phyloP scores from a whole-genome alignment of 2,888 invertebrate genomes.

The Diarsia brunnea region DNA sequence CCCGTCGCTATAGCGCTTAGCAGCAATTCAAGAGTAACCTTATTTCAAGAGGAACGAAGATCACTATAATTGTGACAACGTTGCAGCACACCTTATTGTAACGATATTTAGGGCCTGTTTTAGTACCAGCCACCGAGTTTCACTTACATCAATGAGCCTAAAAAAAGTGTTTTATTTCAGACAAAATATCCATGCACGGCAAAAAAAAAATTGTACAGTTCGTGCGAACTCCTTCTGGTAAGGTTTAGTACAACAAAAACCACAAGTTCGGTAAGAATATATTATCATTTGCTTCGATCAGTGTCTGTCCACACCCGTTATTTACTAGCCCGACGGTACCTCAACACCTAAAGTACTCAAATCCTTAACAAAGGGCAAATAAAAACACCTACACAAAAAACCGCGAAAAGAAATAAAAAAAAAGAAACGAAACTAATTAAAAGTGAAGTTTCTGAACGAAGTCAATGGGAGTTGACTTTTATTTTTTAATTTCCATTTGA shows the following conservation, averaged over 20 bases:
- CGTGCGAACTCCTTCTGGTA: not conserved
- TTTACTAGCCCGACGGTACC: not conserved
- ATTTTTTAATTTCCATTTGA: conserved; percentile 52
- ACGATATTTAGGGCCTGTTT: not conserved
- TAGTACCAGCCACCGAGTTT: too few relatives aligned
- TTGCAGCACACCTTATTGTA: not conserved
- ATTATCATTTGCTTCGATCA: not conserved
- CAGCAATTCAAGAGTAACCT: not conserved
- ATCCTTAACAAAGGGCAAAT: not conserved
- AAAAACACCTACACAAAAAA: conserved; percentile 29
- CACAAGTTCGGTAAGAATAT: not conserved
- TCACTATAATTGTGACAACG: not conserved
- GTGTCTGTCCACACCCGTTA: not conserved
- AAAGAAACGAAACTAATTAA: conserved; percentile 50
- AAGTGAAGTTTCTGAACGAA: conserved; percentile 50
- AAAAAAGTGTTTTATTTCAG: too few relatives aligned
- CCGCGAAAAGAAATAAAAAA: conserved; percentile 13
- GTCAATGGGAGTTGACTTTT: conserved; percentile 28
- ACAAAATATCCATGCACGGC: too few relatives aligned
- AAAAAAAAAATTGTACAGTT: too few relatives aligned
- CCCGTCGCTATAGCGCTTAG: not conserved
- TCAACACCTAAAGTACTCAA: not conserved
- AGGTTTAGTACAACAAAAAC: not conserved
- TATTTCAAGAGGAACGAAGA: not conserved
- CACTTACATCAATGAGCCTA: too few relatives aligned